phyloP scores from a whole-genome alignment of 2,797 vertebrate species.

The Melanotaenia nigrans region DNA sequence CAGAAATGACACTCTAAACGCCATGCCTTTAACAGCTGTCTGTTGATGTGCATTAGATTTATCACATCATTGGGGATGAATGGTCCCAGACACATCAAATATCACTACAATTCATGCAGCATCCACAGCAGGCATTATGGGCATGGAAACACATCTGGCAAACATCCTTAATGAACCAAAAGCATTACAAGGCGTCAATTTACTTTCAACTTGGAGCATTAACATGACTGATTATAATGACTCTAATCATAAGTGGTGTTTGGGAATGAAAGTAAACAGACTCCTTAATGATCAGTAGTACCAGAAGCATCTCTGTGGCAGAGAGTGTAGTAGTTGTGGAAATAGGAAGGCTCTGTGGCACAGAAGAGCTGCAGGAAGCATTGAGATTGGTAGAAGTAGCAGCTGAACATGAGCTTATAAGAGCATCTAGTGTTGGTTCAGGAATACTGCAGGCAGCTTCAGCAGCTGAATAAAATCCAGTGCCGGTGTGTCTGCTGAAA shows the following conservation, averaged over 20 bases:
- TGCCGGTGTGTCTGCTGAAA: conserved; percentile 84
- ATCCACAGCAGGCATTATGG: conserved; percentile 46
- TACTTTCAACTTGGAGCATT: conserved; percentile 28
- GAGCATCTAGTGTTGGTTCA: conserved; percentile 59
- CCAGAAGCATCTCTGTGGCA: conserved; percentile 85
- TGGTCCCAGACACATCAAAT: conserved; percentile 1
- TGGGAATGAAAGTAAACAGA: conserved; percentile 31
- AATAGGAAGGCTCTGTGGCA: conserved; percentile 81
- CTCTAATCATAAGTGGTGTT: background rate
- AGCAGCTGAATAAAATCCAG: conserved; percentile 68
- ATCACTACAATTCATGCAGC: conserved; percentile 34
- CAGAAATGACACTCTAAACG: conserved; percentile 15
- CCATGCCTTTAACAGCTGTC: conserved; percentile 38
- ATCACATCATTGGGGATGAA: conserved; percentile 40
- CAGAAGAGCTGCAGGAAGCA: conserved; percentile 54
- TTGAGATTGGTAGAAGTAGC: conserved; percentile 19
- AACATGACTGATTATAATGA: background rate
- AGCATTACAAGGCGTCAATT: conserved; percentile 26
- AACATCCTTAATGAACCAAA: conserved; percentile 26
- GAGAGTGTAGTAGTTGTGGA: conserved; percentile 63
- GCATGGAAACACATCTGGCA: conserved; percentile 24
- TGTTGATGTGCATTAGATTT: conserved; percentile 16
- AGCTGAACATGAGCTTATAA: conserved; percentile 45
- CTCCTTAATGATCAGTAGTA: conserved; percentile 37
- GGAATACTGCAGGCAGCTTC: conserved; percentile 65